Evolutionary conservation across 2,113 vertebrate species (phyloP), one percentile per base, ranked within the genome.

Genomic region (Cryptotis parvus): DNA sequence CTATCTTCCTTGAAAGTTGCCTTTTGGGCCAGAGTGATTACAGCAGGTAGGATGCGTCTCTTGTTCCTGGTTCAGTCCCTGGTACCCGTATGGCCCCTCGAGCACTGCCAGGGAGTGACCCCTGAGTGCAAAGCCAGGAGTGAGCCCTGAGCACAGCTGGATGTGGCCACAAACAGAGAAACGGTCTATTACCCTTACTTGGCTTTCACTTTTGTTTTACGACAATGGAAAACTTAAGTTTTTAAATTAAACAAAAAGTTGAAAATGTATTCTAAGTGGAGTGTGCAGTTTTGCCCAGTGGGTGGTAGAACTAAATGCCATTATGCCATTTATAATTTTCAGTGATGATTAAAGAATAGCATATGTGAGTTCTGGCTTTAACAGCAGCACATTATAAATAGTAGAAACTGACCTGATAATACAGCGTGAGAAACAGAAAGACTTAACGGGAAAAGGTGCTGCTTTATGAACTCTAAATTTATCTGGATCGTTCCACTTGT

Each of bases 291-390:
- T 80, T 90, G 39, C 72, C 68, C n/a, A 73, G 89, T 90, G 86
- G 94, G 90, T 2, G 22, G 80, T 90, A 3, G 66, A 87, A 84
- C 76, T 90, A 82, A 96, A 92, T 92, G 91, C 91, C 82, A 87
- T 84, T 81, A 75, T 89, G 58, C 92, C 76, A 20, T 94, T 90
- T 95, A 85, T 86, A 85, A 83, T 87, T 85, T 84, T 68, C 61
- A n/a, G 87, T 43, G 93, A 69, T 87, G 90, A 88, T 80, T 90
- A 88, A 93, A 92, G 58, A 89, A 61, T 52, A 70, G 69, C 66
- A 39, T 61, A 6, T 79, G 79, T 61, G 37, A 70, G 43, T 29
- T 89, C 15, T 24, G 58, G 74, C 74, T 89, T 45, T 75, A 65
- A 90, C n/a, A 73, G 74, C 27, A 87, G 58, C 68, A 37, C 43